Base-by-base conservation (phyloP, 2,888 invertebrate species). In the Ommatoiulus sabulosus region DNA sequence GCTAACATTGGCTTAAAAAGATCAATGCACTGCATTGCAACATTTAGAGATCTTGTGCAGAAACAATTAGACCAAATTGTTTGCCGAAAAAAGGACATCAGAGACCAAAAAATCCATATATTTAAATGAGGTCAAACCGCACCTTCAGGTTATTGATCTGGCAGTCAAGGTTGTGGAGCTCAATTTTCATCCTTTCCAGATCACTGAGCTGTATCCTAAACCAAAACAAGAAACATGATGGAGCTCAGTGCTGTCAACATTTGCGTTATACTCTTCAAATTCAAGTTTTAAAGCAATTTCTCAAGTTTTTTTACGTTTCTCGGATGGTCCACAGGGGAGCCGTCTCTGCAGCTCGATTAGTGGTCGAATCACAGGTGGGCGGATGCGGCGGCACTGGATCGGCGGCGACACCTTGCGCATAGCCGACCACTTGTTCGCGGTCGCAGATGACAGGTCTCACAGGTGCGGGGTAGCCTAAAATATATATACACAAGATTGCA, bases 131-230 rank as follows among this genome's bases (percentile, higher is more conserved):
- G 35, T 35, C 35, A 35, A 35, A 35, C 35, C 35, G 0, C 63
- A 90, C 90, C 89, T 94, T 94, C 90, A 95, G 92, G 91, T 94
- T 94, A 90, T 95, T 94, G 63, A 95, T 93, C 91, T 95, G 94
- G 90, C 94, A 94, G 90, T 95, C 95, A 89, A 95, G 92, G 91
- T 94, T 94, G 88, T 94, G 93, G 86, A 95, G 91, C 91, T 95
- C 95, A 89, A 94, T 93, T 91, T 94, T 94, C 87, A 95, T 94
- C 90, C 94, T 93, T 90, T 95, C 94, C 46, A 94, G 94, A 91
- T 95, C 95, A 87, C 57, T 89, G 15, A 89, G 57, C 10, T 87
- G 89, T 86, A 87, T 80, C 86, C 43, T 88, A 24, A 88, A 44
- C 63, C 46, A 43, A 87, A 63, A 63, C 6, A 20, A 63, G 20